These are phyloP conservation scores for Mercenaria mercenaria DNA, from an alignment of 1,140 invertebrate species.

Conservation along the genomic window DNA sequence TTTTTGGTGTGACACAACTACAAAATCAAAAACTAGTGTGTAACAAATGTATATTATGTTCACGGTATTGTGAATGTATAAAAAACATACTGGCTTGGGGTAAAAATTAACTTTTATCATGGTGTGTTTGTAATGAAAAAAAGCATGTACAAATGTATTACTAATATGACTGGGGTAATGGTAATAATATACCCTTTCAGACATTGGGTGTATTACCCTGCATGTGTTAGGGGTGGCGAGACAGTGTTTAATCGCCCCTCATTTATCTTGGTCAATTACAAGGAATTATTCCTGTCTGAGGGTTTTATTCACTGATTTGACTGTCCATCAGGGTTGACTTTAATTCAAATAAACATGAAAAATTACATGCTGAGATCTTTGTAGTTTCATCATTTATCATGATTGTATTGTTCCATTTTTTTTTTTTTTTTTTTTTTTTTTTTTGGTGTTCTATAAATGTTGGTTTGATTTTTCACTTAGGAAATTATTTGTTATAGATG, in stretches of 20 bases:
- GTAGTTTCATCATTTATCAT: constrained; percentile 62
- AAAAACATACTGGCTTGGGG: too few species aligned
- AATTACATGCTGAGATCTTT: constrained; percentile 46
- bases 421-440: constrained; percentile 12
- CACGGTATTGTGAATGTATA: too few species aligned
- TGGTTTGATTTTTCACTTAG: background rate
- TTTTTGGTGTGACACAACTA: too few species aligned
- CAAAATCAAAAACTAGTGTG: too few species aligned
- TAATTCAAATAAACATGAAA: constrained; percentile 60
- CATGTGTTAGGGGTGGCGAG: background rate
- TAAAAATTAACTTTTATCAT: too few species aligned
- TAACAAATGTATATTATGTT: too few species aligned
- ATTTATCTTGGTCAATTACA: constrained; percentile 58
- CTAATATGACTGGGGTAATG: too few species aligned
- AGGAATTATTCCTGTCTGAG: background rate
- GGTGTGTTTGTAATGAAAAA: too few species aligned
- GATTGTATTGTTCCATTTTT: background rate
- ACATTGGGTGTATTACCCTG: background rate
- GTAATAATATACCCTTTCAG: too few species aligned
- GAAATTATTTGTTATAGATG: background rate
- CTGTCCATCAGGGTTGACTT: constrained; percentile 9
- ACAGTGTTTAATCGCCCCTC: background rate
- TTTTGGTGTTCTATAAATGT: background rate
- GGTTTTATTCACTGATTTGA: constrained; percentile 22
- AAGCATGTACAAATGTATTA: too few species aligned